These are phyloP conservation scores for Tetragnatha montana DNA, from an alignment of 2,888 invertebrate genomes.

Conservation along the genomic window DNA sequence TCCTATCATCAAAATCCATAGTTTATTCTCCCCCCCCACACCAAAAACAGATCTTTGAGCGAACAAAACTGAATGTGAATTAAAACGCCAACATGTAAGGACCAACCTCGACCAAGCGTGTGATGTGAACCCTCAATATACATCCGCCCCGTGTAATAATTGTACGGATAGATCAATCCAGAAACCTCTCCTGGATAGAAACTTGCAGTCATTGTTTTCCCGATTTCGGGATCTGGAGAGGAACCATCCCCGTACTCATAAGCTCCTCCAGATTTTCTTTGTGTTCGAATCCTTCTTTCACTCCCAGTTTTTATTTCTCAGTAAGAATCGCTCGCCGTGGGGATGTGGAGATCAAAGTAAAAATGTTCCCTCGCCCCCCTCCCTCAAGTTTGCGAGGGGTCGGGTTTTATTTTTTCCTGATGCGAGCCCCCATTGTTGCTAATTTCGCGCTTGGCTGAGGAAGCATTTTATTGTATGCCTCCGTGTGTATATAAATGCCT, in stretches of 20 bases:
- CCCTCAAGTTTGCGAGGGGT: conserved; percentile 5
- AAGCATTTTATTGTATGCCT: background rate
- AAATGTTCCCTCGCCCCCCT: conserved; percentile 15
- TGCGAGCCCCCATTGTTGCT: conserved; percentile 44
- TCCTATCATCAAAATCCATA: background rate
- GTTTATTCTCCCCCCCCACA: background rate
- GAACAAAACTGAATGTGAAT: conserved; percentile 35
- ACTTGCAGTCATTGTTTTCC: conserved; percentile 48
- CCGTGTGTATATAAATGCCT: conserved; percentile 12
- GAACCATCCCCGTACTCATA: background rate
- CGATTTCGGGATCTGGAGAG: conserved; percentile 16
- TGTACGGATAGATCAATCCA: conserved; percentile 22
- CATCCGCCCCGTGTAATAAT: conserved; percentile 2
- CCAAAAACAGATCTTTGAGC: conserved; percentile 3
- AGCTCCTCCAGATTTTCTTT: conserved; percentile 31
- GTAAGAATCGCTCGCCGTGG: conserved; percentile 10
- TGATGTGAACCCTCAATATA: background rate
- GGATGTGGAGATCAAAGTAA: conserved; percentile 51
- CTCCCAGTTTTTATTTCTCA: background rate
- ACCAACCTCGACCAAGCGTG: background rate
- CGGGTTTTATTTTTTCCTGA: conserved; percentile 16
- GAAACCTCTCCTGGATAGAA: conserved; percentile 11
- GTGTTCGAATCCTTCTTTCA: background rate
- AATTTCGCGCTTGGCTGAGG: conserved; percentile 50
- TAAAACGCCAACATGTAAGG: background rate